Conservation (phyloP, 2,797 vertebrate genomes). For the Gobio occitaniae region DNA sequence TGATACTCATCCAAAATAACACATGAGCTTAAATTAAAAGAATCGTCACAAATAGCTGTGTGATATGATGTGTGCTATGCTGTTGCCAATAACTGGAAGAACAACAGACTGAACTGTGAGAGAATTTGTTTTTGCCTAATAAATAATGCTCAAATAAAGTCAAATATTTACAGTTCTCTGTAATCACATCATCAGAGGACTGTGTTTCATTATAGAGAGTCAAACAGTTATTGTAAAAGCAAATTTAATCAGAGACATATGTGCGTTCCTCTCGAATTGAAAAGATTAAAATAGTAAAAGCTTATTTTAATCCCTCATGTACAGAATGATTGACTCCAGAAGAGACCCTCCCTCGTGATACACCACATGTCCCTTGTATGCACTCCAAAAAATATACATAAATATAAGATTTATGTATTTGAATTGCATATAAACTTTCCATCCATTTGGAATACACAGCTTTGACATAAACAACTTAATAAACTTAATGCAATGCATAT, state of each 20-base stretch:
- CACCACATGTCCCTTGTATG: neutral
- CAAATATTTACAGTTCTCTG: slow-evolving; percentile 26
- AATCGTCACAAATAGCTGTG: neutral
- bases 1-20: slow-evolving; percentile 4
- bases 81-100: slow-evolving; percentile 11
- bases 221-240: slow-evolving; percentile 5
- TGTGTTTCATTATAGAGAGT: slow-evolving; percentile 11
- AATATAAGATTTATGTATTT: neutral
- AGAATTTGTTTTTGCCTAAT: neutral
- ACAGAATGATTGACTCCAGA: slow-evolving; percentile 25
- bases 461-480: neutral
- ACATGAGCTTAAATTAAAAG: neutral
- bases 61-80: neutral
- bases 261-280: slow-evolving; percentile 33
- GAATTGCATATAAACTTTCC: neutral
- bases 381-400: neutral
- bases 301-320: slow-evolving; percentile 56
- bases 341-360: neutral
- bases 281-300: slow-evolving; percentile 52
- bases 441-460: neutral
- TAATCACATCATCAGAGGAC: slow-evolving; percentile 6
- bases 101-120: slow-evolving; percentile 8
- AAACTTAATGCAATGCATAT: neutral
- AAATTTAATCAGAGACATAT: slow-evolving; percentile 45
- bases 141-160: neutral